These are phyloP conservation scores for Prosapia bicincta DNA, from an alignment of 2,888 invertebrate genomes.

Conservation along the genomic window DNA sequence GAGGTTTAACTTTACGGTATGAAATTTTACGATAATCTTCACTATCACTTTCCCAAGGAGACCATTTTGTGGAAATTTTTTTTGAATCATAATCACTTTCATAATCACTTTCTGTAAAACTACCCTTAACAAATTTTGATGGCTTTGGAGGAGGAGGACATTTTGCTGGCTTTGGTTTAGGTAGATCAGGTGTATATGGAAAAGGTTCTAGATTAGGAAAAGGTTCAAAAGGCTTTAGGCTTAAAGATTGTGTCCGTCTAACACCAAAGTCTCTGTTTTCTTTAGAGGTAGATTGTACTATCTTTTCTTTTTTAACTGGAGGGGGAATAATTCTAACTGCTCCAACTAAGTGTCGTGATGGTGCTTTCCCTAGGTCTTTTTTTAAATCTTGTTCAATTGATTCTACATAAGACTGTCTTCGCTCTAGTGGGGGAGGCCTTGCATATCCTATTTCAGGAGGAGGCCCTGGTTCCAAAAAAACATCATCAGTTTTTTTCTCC, in stretches of 20 bases:
- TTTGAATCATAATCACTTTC: constrained; percentile 63
- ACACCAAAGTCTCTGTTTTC: constrained; percentile 28
- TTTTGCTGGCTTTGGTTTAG: constrained; percentile 53
- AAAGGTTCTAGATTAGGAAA: constrained; percentile 51
- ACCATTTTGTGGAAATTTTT: constrained; percentile 59
- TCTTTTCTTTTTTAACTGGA: constrained; percentile 38
- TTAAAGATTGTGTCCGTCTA: neutral
- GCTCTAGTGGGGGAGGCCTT: constrained; percentile 49
- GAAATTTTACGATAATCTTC: constrained; percentile 51
- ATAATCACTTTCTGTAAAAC: constrained; percentile 65
- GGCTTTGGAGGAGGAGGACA: constrained; percentile 53
- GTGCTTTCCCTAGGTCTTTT: constrained; percentile 54
- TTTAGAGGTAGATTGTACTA: constrained; percentile 35
- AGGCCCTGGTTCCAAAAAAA: constrained; percentile 60
- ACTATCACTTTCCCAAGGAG: constrained; percentile 61
- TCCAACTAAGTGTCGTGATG: constrained; percentile 53
- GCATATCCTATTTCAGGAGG: constrained; percentile 65
- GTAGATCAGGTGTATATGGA: constrained; percentile 51
- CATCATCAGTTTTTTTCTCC: constrained; percentile 49
- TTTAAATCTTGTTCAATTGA: constrained; percentile 50
- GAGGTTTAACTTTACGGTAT: constrained; percentile 55
- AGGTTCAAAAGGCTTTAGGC: constrained; percentile 40
- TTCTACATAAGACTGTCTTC: constrained; percentile 56
- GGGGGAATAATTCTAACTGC: constrained; percentile 56
- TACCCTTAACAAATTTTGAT: constrained; percentile 61